A percentile compares a stretch with the other conserved stretches of the same genome.
Conservation (phyloP, 2,888 invertebrate species). For the Trachelus tabidus region DNA sequence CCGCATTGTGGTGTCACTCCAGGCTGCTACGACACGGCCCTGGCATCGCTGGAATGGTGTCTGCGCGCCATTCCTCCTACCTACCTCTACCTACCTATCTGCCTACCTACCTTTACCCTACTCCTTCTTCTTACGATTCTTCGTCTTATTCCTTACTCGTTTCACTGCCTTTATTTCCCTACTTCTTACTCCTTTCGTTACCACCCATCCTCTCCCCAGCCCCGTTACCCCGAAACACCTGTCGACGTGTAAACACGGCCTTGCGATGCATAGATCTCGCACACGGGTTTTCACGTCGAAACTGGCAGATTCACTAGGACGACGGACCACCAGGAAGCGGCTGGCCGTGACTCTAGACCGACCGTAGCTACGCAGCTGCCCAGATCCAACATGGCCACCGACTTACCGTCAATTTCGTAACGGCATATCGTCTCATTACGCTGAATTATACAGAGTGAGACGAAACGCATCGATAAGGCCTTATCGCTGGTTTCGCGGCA, state of each 20-base stretch:
- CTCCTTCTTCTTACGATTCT: slow-evolving; percentile 20
- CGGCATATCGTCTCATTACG: too few relatives aligned
- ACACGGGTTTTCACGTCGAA: too few relatives aligned
- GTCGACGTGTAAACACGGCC: slow-evolving; percentile 38
- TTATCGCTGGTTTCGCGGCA: too few relatives aligned
- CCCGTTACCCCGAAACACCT: slow-evolving; percentile 31
- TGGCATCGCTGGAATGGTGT: slow-evolving; percentile 66
- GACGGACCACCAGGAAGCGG: too few relatives aligned
- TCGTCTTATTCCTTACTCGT: slow-evolving; percentile 10
- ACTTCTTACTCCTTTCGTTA: slow-evolving; percentile 21
- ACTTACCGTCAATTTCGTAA: too few relatives aligned
- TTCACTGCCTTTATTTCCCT: slow-evolving; percentile 13
- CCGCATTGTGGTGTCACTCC: slow-evolving; percentile 66
- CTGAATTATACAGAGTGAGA: too few relatives aligned
- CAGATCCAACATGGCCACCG: too few relatives aligned
- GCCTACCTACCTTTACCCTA: slow-evolving; percentile 18
- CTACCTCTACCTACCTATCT: slow-evolving; percentile 19
- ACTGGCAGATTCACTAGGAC: too few relatives aligned
- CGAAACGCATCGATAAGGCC: too few relatives aligned
- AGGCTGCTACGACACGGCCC: slow-evolving; percentile 62
- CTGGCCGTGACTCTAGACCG: too few relatives aligned
- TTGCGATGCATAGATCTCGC: slow-evolving; percentile 24
- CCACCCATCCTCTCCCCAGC: slow-evolving; percentile 18
- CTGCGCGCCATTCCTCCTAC: slow-evolving; percentile 31
- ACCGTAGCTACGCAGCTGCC: too few relatives aligned